phyloP scores from a whole-genome alignment of 2,797 vertebrate genomes.

The Hapalemur alaotrensis region DNA sequence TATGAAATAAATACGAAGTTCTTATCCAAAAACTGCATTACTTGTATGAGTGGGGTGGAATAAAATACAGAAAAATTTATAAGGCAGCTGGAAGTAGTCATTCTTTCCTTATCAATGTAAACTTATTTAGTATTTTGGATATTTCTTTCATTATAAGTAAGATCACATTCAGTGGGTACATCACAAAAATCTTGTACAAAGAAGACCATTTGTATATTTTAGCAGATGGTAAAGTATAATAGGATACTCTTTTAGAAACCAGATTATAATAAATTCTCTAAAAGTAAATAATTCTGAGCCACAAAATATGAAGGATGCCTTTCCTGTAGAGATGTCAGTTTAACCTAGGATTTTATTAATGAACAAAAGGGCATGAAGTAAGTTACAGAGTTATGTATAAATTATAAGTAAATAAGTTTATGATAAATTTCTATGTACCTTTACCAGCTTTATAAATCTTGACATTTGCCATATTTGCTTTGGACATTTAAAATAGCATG shows the following conservation, averaged over 20 bases:
- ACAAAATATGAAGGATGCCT: not conserved
- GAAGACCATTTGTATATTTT: not conserved
- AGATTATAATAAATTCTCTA: not conserved
- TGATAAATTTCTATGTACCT: not conserved
- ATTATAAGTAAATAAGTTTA: not conserved
- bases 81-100: not conserved
- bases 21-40: not conserved
- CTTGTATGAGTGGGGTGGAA: not conserved
- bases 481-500: not conserved
- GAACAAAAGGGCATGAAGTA: not conserved
- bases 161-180: not conserved
- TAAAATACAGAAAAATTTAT: not conserved
- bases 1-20: constrained; percentile 17
- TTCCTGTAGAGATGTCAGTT: not conserved
- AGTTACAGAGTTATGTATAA: not conserved
- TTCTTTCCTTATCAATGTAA: not conserved
- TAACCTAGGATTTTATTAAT: not conserved
- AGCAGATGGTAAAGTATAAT: not conserved
- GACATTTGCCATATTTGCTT: not conserved
- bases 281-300: not conserved
- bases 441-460: not conserved
- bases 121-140: not conserved
- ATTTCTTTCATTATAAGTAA: constrained; percentile 26
- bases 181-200: not conserved
- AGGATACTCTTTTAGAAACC: not conserved